Conservation (phyloP, 2,888 invertebrate species). For the Drosophila subquinaria region DNA sequence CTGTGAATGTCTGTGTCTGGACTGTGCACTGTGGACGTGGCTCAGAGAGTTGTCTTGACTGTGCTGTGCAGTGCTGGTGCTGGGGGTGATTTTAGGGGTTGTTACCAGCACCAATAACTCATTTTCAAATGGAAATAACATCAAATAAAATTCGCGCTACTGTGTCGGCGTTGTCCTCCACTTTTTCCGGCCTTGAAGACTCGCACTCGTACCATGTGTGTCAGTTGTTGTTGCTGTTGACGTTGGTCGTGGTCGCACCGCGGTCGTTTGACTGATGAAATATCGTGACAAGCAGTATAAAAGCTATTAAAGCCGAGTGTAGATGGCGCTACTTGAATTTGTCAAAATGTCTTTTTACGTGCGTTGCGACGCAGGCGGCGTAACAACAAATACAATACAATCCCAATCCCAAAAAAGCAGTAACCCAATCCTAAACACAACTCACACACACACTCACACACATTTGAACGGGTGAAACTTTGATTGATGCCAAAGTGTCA, state of each 20-base stretch:
- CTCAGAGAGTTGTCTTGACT: constrained; percentile 30
- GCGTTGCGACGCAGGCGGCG: constrained; percentile 62
- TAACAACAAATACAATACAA: constrained; percentile 46
- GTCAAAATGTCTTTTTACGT: constrained; percentile 83
- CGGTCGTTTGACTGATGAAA: constrained; percentile 80
- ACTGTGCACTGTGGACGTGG: constrained; percentile 23
- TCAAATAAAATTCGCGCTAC: constrained; percentile 80
- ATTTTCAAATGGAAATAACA: constrained; percentile 81
- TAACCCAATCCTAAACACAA: not conserved
- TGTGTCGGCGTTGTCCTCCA: constrained; percentile 45
- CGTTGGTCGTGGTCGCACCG: constrained; percentile 45
- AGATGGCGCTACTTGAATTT: constrained; percentile 84
- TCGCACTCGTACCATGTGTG: constrained; percentile 55
- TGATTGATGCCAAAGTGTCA: constrained; percentile 84
- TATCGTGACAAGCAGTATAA: constrained; percentile 83
- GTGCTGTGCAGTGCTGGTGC: constrained; percentile 18
- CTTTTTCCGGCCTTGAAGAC: constrained; percentile 63
- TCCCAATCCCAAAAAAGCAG: constrained; percentile 6
- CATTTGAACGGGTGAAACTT: constrained; percentile 79
- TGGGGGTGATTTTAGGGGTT: constrained; percentile 66
- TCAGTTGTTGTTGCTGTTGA: constrained; percentile 48
- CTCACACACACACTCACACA: constrained; percentile 24
- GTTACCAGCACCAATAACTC: constrained; percentile 78
- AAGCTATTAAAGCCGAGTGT: constrained; percentile 82
- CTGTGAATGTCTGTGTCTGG: constrained; percentile 15